Percentiles rank a stretch among this genome's conserved stretches.
Conservation (phyloP, 2,797 vertebrate species). For the Paedocypris micromegethes region DNA sequence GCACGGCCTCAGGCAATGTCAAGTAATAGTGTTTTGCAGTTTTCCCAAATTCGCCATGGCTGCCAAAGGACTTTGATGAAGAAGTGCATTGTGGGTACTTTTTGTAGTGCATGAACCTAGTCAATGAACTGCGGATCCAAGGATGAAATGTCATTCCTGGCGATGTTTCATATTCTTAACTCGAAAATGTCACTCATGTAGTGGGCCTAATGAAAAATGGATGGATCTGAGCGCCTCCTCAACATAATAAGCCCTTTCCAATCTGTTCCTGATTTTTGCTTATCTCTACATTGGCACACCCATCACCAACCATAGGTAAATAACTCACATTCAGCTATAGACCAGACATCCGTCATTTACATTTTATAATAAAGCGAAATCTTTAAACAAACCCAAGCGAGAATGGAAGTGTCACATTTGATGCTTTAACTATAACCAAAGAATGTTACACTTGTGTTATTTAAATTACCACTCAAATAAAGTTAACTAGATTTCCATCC, state of each 20-base stretch:
- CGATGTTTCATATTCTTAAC: conserved; percentile 62
- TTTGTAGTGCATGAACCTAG: conserved; percentile 42
- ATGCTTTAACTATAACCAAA: conserved; percentile 2
- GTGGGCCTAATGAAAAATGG: conserved; percentile 72
- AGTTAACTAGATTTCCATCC: no score
- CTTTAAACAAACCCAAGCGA: conserved; percentile 63
- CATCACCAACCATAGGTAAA: conserved; percentile 63
- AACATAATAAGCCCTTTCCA: conserved; percentile 67
- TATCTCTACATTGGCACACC: conserved; percentile 68
- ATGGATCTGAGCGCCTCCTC: conserved; percentile 64
- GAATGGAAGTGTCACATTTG: conserved; percentile 69
- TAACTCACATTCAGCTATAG: conserved; percentile 61
- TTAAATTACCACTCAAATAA: no score
- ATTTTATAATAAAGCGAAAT: conserved; percentile 60
- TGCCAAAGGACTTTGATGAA: conserved; percentile 66
- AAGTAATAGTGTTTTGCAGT: conserved; percentile 63
- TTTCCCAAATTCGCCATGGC: conserved; percentile 63
- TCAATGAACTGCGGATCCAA: conserved; percentile 57
- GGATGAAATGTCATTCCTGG: conserved; percentile 60
- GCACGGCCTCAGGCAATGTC: conserved; percentile 66
- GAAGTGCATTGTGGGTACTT: conserved; percentile 66
- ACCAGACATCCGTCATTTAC: conserved; percentile 63
- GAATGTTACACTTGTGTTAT: no score
- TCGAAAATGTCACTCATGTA: conserved; percentile 71
- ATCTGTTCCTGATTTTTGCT: conserved; percentile 69